Evolutionary conservation across 2,113 vertebrate species (phyloP).

Genomic region (Illadopsis cleaveri): DNA sequence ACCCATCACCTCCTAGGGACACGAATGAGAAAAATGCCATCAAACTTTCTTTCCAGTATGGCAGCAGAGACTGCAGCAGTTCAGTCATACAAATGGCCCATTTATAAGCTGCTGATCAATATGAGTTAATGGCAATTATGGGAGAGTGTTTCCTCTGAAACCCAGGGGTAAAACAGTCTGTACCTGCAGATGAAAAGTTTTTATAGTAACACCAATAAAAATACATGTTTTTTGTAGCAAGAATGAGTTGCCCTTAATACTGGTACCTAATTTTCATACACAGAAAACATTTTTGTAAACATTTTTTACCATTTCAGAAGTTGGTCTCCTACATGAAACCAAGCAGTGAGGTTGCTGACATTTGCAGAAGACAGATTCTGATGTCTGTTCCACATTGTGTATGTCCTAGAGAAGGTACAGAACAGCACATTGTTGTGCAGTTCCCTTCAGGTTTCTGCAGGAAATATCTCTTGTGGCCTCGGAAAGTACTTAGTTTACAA

Average conservation of each 20-base stretch:
- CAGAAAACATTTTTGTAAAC: not conserved
- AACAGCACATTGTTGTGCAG: not conserved
- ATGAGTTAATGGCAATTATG: not conserved
- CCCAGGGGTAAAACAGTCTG: not conserved
- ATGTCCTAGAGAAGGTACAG: not conserved
- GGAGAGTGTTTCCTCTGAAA: not conserved
- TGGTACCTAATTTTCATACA: not conserved
- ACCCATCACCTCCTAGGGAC: not conserved
- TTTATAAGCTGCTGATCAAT: not conserved
- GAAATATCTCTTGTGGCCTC: not conserved
- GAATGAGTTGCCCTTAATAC: not conserved
- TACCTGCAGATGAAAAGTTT: not conserved
- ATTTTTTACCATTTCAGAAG: not conserved
- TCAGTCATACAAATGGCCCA: not conserved
- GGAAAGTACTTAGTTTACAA: not conserved
- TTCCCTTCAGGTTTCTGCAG: not conserved
- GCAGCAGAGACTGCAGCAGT: not conserved
- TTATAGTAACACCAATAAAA: not conserved
- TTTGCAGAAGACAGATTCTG: not conserved
- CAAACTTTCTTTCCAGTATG: not conserved
- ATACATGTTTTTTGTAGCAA: not conserved
- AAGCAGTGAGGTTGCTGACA: not conserved
- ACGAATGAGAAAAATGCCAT: accelerated
- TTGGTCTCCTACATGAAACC: not conserved
- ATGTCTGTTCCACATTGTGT: not conserved